Conservation (phyloP, 1,140 invertebrate genomes). For the Lepidurus arcticus region DNA sequence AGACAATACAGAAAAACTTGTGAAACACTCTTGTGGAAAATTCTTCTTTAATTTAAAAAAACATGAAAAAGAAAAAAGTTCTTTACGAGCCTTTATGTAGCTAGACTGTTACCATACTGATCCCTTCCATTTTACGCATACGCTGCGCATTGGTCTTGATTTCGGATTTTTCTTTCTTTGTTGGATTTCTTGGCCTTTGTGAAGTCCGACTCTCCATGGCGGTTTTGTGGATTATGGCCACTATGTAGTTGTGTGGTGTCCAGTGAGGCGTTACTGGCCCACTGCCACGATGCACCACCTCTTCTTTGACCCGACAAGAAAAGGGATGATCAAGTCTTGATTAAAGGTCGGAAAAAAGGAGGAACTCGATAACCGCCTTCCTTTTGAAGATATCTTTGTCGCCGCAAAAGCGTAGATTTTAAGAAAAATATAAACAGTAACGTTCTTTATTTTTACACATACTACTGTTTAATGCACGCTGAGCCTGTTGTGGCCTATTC, state of each 20-base stretch:
- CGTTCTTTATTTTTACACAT: no score
- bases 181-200: background rate
- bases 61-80: no score
- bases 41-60: background rate
- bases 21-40: background rate
- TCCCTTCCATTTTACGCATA: background rate
- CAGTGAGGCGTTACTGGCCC: conserved; percentile 3
- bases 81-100: no score
- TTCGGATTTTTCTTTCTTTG: background rate
- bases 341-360: background rate
- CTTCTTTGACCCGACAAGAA: background rate
- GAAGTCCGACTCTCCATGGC: background rate
- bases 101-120: no score
- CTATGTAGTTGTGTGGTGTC: conserved; percentile 7
- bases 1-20: background rate
- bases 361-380: background rate
- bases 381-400: no score
- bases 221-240: background rate
- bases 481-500: background rate
- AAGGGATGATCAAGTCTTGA: conserved; percentile 19
- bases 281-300: background rate
- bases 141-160: background rate
- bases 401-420: no score
- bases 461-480: background rate
- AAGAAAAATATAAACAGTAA: no score